phyloP scores from a whole-genome alignment of 2,888 invertebrate genomes.

The Drosophila melanosoma region DNA sequence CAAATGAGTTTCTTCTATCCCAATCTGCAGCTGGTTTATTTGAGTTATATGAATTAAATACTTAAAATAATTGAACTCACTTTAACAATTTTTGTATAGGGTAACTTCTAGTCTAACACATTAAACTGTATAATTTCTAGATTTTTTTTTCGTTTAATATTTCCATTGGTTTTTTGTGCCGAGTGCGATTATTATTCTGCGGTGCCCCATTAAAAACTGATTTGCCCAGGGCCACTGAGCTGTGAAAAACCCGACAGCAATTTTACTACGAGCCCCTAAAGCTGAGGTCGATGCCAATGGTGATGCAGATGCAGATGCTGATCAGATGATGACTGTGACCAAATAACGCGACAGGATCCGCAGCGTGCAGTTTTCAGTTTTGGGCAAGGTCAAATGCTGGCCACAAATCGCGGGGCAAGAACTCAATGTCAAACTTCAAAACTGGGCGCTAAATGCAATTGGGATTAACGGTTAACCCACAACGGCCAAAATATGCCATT shows the following conservation, averaged over 20 bases:
- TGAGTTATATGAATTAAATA: background rate
- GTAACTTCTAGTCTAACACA: background rate
- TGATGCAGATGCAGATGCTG: background rate
- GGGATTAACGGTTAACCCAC: conserved; percentile 70
- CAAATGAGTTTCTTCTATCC: background rate
- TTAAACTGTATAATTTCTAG: too few relatives aligned
- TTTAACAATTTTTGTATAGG: background rate
- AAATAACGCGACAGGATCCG: conserved; percentile 57
- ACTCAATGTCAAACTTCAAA: conserved; percentile 41
- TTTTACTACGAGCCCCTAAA: conserved; percentile 6
- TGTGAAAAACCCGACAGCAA: conserved; percentile 49
- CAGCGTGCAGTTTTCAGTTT: conserved; percentile 12
- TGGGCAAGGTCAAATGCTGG: conserved; percentile 64
- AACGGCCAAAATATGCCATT: conserved; percentile 75
- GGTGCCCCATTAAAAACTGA: conserved; percentile 58
- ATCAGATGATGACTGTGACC: conserved; percentile 59
- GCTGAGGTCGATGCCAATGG: background rate
- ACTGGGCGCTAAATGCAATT: conserved; percentile 36
- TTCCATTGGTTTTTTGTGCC: conserved; percentile 9
- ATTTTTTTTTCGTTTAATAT: conserved; percentile 18
- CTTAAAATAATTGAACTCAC: too few relatives aligned
- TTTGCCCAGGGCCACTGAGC: conserved; percentile 65
- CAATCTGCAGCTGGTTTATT: background rate
- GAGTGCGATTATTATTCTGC: conserved; percentile 45
- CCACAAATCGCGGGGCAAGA: conserved; percentile 52